phyloP scores from a whole-genome alignment of 35 echinoderm and acorn worm species.

The Apostichopus parvimensis region DNA sequence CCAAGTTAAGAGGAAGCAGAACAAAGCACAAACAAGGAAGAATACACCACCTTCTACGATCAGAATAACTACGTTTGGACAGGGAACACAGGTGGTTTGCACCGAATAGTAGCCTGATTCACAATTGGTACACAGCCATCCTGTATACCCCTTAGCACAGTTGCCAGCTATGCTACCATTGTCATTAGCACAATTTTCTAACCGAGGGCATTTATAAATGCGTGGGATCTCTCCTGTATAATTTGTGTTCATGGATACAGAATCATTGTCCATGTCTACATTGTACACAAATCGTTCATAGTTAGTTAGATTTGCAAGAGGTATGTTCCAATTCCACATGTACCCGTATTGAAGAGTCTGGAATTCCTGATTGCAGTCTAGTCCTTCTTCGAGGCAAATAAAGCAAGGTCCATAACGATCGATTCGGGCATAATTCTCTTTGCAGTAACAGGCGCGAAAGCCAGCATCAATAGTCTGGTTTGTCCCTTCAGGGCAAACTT shows the following conservation, averaged over 20 bases:
- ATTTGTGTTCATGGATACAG: neutral
- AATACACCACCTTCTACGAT: neutral
- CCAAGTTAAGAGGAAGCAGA: neutral
- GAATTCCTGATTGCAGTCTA: constrained; percentile 39
- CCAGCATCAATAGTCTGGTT: constrained; percentile 20
- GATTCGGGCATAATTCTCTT: constrained; percentile 8
- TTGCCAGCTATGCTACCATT: neutral
- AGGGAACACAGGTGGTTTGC: neutral
- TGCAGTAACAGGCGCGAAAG: constrained; percentile 45
- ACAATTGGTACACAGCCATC: constrained; percentile 51
- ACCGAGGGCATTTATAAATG: neutral
- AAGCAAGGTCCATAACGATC: constrained; percentile 43
- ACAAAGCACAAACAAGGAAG: neutral
- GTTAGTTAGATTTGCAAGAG: neutral
- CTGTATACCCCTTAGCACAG: constrained; percentile 37
- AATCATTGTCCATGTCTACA: neutral
- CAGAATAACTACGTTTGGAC: neutral
- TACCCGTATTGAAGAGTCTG: constrained; percentile 18
- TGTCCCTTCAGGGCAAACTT: constrained; percentile 55
- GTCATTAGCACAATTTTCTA: neutral
- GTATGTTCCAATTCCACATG: constrained; percentile 42
- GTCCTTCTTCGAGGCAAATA: constrained; percentile 12
- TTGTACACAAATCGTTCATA: constrained; percentile 36
- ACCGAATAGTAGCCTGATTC: constrained; percentile 3
- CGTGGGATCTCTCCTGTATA: constrained; percentile 10